Evolutionary conservation across 2,888 invertebrate genomes (phyloP).

Genomic region (Sicus ferrugineus): DNA sequence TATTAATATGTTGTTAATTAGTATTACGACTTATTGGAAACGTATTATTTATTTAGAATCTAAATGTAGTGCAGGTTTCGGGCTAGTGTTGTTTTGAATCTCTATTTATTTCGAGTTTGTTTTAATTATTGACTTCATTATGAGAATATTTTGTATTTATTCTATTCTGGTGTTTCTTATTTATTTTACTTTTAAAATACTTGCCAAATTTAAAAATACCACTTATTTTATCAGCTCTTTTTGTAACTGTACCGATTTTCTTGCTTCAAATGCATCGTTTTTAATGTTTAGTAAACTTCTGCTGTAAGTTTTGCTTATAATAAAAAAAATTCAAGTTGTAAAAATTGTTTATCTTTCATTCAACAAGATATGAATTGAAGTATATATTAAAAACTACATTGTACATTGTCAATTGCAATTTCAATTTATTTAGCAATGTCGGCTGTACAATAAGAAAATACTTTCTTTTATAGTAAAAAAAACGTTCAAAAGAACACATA

Average conservation of each 20-base stretch:
- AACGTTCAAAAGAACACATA: too few relatives aligned
- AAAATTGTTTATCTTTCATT: too few relatives aligned
- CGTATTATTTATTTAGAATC: not conserved
- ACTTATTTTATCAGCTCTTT: not conserved
- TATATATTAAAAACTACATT: not conserved
- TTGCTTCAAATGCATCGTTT: not conserved
- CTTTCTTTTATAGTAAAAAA: too few relatives aligned
- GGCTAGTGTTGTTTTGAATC: constrained; percentile 2
- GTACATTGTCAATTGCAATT: too few relatives aligned
- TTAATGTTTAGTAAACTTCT: not conserved
- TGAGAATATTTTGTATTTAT: not conserved
- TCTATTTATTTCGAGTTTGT: not conserved
- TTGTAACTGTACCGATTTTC: not conserved
- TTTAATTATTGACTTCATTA: not conserved
- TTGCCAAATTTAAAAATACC: not conserved
- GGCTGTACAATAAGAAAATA: too few relatives aligned
- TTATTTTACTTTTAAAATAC: not conserved
- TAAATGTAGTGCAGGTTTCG: constrained; percentile 8
- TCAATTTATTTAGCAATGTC: too few relatives aligned
- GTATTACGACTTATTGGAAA: not conserved
- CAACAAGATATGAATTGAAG: not conserved
- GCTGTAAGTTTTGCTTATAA: too few relatives aligned
- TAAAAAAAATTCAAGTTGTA: too few relatives aligned
- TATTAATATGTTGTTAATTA: constrained; percentile 32
- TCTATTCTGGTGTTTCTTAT: not conserved